A percentile compares a stretch with the other conserved stretches of the same genome.
phyloP scores from a whole-genome alignment of 1,140 invertebrate species.

The Polypedilum pembai region DNA sequence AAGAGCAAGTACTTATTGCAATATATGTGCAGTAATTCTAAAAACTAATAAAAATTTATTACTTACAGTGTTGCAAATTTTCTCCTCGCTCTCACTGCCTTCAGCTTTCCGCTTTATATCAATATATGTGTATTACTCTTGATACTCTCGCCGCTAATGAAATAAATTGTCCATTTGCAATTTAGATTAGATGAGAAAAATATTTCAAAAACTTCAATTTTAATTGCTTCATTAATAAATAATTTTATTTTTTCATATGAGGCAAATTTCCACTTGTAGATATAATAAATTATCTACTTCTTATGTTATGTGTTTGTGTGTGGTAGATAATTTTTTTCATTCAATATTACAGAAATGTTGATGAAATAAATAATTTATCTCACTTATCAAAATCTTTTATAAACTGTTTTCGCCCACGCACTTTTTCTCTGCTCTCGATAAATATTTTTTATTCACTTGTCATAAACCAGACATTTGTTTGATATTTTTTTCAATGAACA shows the following conservation, averaged over 20 bases:
- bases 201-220: conserved; percentile 14
- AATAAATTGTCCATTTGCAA: conserved; percentile 18
- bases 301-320: background rate
- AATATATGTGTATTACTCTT: background rate
- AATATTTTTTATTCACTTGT: background rate
- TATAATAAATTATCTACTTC: conserved; percentile 1
- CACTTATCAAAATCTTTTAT: conserved; percentile 26
- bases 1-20: background rate
- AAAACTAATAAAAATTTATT: conserved; percentile 10
- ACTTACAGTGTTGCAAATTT: conserved; percentile 3
- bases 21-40: background rate
- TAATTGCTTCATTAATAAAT: conserved; percentile 13
- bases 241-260: background rate
- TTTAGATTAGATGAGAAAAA: conserved; percentile 13
- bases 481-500: background rate
- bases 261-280: background rate
- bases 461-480: background rate
- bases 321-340: background rate
- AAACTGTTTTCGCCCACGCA: conserved; percentile 27
- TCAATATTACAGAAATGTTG: background rate
- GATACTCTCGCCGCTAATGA: background rate
- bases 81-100: background rate
- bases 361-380: conserved; percentile 22
- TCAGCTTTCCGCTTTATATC: background rate
- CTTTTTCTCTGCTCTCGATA: background rate